Evolutionary conservation across 1,140 invertebrate genomes (phyloP).

Genomic region (Brachionus paranguensis): DNA sequence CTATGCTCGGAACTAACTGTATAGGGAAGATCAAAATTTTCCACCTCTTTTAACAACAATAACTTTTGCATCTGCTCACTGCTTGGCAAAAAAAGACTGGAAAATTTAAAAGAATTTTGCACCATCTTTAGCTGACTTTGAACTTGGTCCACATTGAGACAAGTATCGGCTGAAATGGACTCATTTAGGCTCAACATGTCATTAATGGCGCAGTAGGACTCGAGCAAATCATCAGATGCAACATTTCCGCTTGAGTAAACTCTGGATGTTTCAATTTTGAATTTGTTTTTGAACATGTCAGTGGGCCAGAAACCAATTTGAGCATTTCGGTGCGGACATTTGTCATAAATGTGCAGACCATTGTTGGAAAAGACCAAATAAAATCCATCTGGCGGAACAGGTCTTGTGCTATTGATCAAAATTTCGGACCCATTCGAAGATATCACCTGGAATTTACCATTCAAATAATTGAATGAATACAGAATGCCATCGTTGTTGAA

Average conservation of each 20-base stretch:
- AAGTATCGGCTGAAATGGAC: background rate
- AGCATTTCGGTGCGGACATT: background rate
- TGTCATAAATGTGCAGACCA: background rate
- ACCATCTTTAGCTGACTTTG: background rate
- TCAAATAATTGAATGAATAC: background rate
- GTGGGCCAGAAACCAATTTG: constrained; percentile 13
- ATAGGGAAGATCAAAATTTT: background rate
- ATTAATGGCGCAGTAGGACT: background rate
- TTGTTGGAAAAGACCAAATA: constrained; percentile 15
- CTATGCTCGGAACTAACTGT: background rate
- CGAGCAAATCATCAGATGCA: background rate
- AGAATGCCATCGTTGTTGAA: background rate
- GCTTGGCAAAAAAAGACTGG: background rate
- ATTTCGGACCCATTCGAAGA: constrained; percentile 12
- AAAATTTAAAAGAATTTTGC: background rate
- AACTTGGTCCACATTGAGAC: background rate
- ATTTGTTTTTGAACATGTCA: constrained; percentile 19
- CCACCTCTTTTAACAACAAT: background rate
- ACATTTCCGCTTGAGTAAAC: background rate
- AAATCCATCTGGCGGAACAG: background rate
- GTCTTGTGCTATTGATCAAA: background rate
- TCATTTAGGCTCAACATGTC: background rate
- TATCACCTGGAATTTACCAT: background rate
- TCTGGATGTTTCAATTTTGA: background rate
- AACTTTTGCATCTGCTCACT: background rate